Evolutionary conservation across 2,797 vertebrate species (phyloP).

Genomic region (Bovichtus variegatus): DNA sequence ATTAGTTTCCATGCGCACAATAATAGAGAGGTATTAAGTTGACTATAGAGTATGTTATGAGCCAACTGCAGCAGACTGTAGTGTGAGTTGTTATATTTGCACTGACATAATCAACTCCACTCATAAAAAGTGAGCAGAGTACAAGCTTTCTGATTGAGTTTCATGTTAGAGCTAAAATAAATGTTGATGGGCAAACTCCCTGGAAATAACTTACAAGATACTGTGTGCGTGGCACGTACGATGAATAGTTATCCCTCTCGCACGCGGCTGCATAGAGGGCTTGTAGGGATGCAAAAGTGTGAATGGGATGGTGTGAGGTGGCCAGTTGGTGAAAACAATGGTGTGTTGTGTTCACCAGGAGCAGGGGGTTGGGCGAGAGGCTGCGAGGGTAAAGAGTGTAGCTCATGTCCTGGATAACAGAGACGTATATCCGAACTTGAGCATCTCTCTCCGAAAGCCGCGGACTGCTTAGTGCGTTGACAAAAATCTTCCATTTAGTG

Average conservation of each 20-base stretch:
- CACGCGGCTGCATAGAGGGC: neutral
- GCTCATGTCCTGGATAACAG: constrained; percentile 19
- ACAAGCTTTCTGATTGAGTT: neutral
- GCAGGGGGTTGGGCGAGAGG: neutral
- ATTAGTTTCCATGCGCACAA: constrained; percentile 38
- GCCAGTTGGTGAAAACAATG: constrained; percentile 50
- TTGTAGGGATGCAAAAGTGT: constrained; percentile 26
- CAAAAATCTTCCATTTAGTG: constrained; percentile 32
- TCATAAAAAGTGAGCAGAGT: neutral
- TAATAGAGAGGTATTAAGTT: constrained; percentile 29
- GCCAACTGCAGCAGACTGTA: neutral
- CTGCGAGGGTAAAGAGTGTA: constrained; percentile 2
- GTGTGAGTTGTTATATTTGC: neutral
- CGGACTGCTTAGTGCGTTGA: constrained; percentile 1
- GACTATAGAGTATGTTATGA: constrained; percentile 11
- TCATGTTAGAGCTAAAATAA: neutral
- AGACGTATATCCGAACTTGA: neutral
- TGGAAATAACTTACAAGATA: neutral
- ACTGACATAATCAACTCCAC: constrained; percentile 1
- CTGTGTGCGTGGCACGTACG: neutral
- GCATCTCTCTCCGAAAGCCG: constrained; percentile 1
- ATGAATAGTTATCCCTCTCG: neutral
- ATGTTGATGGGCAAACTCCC: neutral
- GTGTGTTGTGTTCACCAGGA: constrained; percentile 49
- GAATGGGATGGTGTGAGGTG: constrained; percentile 42